These are phyloP conservation scores for Caenorhabditis auriculariae DNA, from an alignment of 2,888 invertebrate species.

Conservation along the genomic window DNA sequence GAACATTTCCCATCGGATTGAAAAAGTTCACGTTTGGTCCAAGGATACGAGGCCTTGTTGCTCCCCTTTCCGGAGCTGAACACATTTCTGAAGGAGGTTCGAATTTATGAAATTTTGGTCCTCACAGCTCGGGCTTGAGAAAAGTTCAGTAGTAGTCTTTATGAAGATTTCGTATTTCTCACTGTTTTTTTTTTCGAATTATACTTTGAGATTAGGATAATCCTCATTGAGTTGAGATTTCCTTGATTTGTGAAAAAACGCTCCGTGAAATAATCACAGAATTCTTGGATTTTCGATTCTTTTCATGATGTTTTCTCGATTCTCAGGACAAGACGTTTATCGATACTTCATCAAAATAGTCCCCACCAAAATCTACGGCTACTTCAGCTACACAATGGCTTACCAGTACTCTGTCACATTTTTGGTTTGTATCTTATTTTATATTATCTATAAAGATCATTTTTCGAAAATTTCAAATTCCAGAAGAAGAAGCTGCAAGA, in stretches of 20 bases:
- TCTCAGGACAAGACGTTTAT: conserved; percentile 76
- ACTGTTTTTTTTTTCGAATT: not conserved
- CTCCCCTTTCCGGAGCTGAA: conserved; percentile 93
- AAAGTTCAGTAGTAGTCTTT: too few relatives aligned
- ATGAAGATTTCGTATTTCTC: not conserved
- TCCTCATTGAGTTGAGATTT: too few relatives aligned
- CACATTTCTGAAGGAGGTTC: conserved; percentile 75
- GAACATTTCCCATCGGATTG: conserved; percentile 94
- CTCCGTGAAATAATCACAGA: too few relatives aligned
- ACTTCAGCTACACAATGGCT: conserved; percentile 65
- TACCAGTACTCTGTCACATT: conserved; percentile 94
- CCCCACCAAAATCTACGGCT: conserved; percentile 79
- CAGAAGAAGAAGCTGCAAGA: conserved; percentile 49
- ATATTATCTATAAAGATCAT: not conserved
- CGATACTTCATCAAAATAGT: conserved; percentile 95
- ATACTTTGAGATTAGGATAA: too few relatives aligned
- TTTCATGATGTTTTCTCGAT: too few relatives aligned
- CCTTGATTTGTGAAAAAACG: not conserved
- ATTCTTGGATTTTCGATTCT: too few relatives aligned
- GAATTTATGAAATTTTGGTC: conserved; percentile 55
- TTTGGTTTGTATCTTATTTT: conserved; percentile 63
- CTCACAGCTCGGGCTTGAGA: too few relatives aligned
- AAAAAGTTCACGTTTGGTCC: conserved; percentile 91
- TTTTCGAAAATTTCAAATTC: conserved; percentile 6
- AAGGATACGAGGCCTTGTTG: conserved; percentile 77